Evolutionary conservation across 2,113 vertebrate species (phyloP).

Genomic region (Datnioides undecimradiatus): DNA sequence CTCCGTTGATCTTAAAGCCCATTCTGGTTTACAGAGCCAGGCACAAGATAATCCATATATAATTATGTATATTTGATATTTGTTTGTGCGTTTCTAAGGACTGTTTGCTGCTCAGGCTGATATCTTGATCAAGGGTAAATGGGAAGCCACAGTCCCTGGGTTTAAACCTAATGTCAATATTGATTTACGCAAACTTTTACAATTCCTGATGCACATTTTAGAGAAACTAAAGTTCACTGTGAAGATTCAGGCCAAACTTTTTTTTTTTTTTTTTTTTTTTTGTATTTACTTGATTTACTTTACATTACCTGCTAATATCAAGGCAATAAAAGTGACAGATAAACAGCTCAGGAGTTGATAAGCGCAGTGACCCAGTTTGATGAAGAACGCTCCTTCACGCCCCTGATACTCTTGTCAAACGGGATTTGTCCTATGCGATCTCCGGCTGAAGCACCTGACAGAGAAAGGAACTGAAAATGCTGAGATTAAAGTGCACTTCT

Average conservation of each 20-base stretch:
- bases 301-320: neutral
- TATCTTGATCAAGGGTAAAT: neutral
- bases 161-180: neutral
- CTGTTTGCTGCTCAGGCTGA: neutral
- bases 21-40: too few relatives aligned
- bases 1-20: too few relatives aligned
- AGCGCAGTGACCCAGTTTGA: constrained; percentile 11
- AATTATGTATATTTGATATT: neutral
- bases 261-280: neutral
- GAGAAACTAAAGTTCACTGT: neutral
- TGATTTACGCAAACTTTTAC: neutral
- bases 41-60: too few relatives aligned
- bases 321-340: constrained; percentile 14
- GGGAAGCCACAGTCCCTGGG: neutral
- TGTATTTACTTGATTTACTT: constrained; percentile 2
- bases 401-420: neutral
- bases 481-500: neutral
- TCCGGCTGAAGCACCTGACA: neutral
- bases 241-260: neutral
- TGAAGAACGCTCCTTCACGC: neutral
- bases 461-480: constrained; percentile 51
- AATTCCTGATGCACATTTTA: neutral
- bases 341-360: neutral
- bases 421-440: too few relatives aligned
- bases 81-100: too few relatives aligned